These are phyloP conservation scores for Laterallus jamaicensis DNA, from an alignment of 2,113 vertebrate species.

Conservation along the genomic window DNA sequence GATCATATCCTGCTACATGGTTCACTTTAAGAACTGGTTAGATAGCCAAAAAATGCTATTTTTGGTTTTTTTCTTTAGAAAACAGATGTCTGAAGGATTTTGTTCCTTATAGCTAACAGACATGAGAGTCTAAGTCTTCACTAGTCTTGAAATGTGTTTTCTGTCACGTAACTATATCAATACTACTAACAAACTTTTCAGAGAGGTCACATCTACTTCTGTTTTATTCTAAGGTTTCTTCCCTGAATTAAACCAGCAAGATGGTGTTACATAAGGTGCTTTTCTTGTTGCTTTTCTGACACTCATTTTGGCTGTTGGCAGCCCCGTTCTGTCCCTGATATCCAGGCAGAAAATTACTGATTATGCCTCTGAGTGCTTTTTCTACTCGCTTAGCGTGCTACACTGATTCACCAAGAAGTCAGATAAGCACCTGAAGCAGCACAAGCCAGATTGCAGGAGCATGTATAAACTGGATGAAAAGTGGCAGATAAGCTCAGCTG, in stretches of 20 bases:
- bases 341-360: not conserved
- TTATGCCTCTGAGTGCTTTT: not conserved
- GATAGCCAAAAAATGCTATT: not conserved
- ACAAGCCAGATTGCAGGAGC: not conserved
- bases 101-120: not conserved
- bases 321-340: not conserved
- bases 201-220: not conserved
- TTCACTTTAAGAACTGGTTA: conserved; percentile 8
- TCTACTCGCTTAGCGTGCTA: not conserved
- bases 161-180: not conserved
- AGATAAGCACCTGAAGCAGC: not conserved
- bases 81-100: conserved; percentile 10
- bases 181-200: not conserved
- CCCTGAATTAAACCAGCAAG: not conserved
- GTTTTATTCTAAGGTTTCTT: not conserved
- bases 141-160: not conserved
- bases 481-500: not conserved
- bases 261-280: not conserved
- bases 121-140: not conserved
- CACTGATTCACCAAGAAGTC: not conserved
- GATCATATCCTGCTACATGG: conserved; percentile 6
- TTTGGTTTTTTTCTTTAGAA: not conserved
- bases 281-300: not conserved
- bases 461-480: not conserved
- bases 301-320: not conserved